Evolutionary conservation across 2,888 invertebrate species (phyloP), one percentile per base, ranked within the genome.

Genomic region (Phortica magna): DNA sequence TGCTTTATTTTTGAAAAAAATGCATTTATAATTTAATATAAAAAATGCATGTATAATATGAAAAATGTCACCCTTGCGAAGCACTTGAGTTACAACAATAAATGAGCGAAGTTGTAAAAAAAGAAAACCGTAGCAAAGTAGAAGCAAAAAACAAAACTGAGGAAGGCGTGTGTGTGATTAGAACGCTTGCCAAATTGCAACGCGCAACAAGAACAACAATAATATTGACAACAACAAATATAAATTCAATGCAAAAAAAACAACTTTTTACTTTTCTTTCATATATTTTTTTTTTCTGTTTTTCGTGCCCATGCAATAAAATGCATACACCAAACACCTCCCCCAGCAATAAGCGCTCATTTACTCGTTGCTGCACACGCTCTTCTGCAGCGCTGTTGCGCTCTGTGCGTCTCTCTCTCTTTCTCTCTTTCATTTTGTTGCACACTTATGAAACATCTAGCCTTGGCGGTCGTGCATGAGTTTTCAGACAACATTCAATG

Each of bases 391-490:
- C 48, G 48, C 48, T 9, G 10, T 48, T 14, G 14, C 48, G 9
- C 48, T 48, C 48, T 12, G 48, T 12, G 7, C 2, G 2, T 48
- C 14, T 48, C 9, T 48, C 14, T 48, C 6, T 12, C 9, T 48
- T 5, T 14, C 48, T 48, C 48, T 48, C 48, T 12, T 6, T 48
- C 2, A 2, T 48, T 2, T 48, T 14, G 14, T 48, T 12, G 48
- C 48, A 12, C 48, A 48, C 9, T 14, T 12, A 48, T 48, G 14
- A 48, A 14, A 48, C 14, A 48, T 14, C 48, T 31, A 17, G 55
- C 3, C 53, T 68, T 59, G 42, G 90, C 84, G 90, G 90, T 77
- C 73, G 80, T 88, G 88, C 80, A 77, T 22, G 53, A 80, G 88
- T 90, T 89, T 89, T 88, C 85, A 65, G 87, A 80, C 10, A 2